Base-by-base conservation (phyloP, 2,113 vertebrate species). In the Epinephelus moara region DNA sequence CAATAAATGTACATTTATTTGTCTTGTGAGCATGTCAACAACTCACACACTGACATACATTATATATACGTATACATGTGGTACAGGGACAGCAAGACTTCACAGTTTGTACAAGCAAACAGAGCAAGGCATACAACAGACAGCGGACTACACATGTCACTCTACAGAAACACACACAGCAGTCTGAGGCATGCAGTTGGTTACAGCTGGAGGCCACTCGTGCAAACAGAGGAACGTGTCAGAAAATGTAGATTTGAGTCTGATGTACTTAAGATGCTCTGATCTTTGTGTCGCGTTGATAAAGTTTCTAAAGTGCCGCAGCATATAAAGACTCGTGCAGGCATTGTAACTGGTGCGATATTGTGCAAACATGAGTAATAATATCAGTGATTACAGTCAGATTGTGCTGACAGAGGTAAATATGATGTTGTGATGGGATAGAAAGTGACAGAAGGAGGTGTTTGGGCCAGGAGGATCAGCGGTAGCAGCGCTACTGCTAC, bases 81-180 rank as follows among this genome's bases (percentile, higher is more conserved):
- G 21, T 82, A 88, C 85, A 87, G 56, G 81, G 69, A 78, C 63
- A 78, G 53, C 52, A 85, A 27, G 30, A 81, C 72, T 76, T 81
- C 37, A 88, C 84, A 80, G 67, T 73, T 74, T 42, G 57, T 81
- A 84, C 82, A 89, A 66, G 79, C 73, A 75, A 82, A 85, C 30
- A 68, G 27, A 14, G 45, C 70, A 67, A 81, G 75, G 68, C 57
- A 14, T 56, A 60, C 62, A 77, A 66, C 78, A 75, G 67, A 91
- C 85, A 80, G 50, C 49, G 52, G 82, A 75, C 77, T 70, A 61
- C 25, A 81, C 70, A 40, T 2, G 23, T 73, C 84, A 77, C 61
- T 82, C 71, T 70, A 85, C 88, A 85, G 63, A 85, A 25, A 78
- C 45, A 83, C 82, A 71, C 81, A 78, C 75, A 75, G 25, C 71